These are phyloP conservation scores for Anser cygnoides DNA, from an alignment of 2,113 vertebrate species.

Conservation along the genomic window DNA sequence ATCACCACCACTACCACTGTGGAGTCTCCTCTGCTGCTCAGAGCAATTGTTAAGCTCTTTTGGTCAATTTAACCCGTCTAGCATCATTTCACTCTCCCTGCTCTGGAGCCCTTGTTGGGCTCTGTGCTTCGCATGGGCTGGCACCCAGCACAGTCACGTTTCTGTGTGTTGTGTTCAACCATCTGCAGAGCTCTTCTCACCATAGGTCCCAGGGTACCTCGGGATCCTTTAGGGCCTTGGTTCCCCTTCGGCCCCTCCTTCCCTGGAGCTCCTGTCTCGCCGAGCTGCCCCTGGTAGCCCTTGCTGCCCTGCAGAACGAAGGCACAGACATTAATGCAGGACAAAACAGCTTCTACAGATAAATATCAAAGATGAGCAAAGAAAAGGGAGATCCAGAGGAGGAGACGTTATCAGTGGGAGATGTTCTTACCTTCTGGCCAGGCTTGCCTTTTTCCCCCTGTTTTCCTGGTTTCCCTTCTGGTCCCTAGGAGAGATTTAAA, in stretches of 20 bases:
- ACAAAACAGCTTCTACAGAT: not conserved
- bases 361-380: not conserved
- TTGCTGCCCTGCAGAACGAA: slow-evolving; percentile 86
- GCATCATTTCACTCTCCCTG: not conserved
- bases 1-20: not conserved
- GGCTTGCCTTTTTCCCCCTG: slow-evolving; percentile 90
- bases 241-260: slow-evolving; percentile 86
- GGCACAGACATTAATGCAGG: not conserved
- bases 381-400: not conserved
- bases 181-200: slow-evolving; percentile 78
- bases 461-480: slow-evolving; percentile 93
- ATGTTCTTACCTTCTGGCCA: slow-evolving; percentile 87
- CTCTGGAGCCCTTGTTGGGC: not conserved
- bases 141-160: not conserved
- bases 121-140: not conserved
- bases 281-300: slow-evolving; percentile 91
- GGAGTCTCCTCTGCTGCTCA: not conserved
- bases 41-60: not conserved
- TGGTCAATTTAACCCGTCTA: not conserved
- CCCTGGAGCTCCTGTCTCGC: slow-evolving; percentile 89
- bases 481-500: slow-evolving; percentile 79
- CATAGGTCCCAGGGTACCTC: slow-evolving; percentile 94
- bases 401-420: fast-evolving
- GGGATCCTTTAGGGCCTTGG: slow-evolving; percentile 92
- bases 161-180: not conserved